Evolutionary conservation across 2,113 vertebrate genomes (phyloP), one percentile per base, ranked within the genome.

Genomic region (Microtus richardsoni): DNA sequence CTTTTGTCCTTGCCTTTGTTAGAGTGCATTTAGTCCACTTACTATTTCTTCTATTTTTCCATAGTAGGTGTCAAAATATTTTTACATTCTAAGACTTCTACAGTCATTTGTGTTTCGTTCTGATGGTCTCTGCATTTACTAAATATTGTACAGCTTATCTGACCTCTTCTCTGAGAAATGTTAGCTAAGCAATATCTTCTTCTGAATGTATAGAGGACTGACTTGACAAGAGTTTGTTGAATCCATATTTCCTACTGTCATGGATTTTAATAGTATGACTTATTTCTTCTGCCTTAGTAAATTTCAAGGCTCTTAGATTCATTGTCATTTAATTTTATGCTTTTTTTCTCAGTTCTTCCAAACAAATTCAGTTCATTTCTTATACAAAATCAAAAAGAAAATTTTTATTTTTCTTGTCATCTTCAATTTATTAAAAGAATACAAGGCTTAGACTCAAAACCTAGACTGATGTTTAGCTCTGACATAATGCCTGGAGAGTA

Each of bases 371-470:
- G 30, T 86, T 16, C 3, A 28, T 89, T 62, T 64, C 8, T 84
- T 16, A 44, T 44, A 30, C 8, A 66, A 44, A 11, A 26, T 14
- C 1, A 21, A 79, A 54, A 79, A 79, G 33, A 36, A 52, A 41
- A 41, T 64, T 44, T 1, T 64, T 17, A 16, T 33, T 78, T 83
- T 19, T 16, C 2, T 30, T 26, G 6, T 62, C n/a, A 30, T 12
- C 39, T 95, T 91, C 49, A 86, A 89, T 26, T 60, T 95, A 49
- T 70, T 24, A 33, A 94, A 96, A 70, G 60, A 92, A 41, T 8
- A 10, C 49, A 92, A 21, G 14, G 41, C 73, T 96, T 82, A 22
- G 36, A 78, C 36, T 85, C 28, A 49, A 83, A 93, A 62, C 3
- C 3, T 36, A 86, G 30, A 4, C 0, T 82, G 13, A 39, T 47